These are phyloP conservation scores for Indicator maculatus DNA, from an alignment of 2,113 vertebrate species.

Conservation along the genomic window DNA sequence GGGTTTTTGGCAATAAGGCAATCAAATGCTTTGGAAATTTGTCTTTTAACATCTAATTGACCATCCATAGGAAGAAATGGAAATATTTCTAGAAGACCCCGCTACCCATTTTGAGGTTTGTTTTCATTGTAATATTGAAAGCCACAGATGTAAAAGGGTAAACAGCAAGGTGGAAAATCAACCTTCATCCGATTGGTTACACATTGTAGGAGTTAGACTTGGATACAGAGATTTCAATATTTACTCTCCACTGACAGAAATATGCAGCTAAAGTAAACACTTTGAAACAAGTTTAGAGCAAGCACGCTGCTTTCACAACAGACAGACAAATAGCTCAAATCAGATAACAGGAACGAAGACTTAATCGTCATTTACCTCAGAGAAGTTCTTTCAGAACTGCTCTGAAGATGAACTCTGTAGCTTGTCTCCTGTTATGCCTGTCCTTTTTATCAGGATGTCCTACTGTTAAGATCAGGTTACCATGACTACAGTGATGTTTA, in stretches of 20 bases:
- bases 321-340: not conserved
- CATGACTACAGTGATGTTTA: constrained; percentile 40
- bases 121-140: not conserved
- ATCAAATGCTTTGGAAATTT: not conserved
- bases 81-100: not conserved
- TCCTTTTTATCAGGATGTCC: constrained; percentile 16
- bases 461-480: constrained; percentile 33
- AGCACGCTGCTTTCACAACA: not conserved
- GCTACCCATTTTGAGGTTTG: fast-evolving
- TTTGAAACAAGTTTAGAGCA: not conserved
- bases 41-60: not conserved
- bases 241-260: not conserved
- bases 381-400: not conserved
- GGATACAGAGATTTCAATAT: not conserved
- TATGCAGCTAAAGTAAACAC: not conserved
- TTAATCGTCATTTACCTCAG: constrained; percentile 12
- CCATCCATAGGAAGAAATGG: not conserved
- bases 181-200: not conserved
- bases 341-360: not conserved
- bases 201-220: not conserved
- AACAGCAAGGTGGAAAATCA: not conserved
- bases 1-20: not conserved
- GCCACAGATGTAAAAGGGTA: not conserved
- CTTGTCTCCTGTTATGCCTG: not conserved
- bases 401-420: not conserved